Evolutionary conservation across 1,140 invertebrate genomes (phyloP).

Genomic region (Aphelenchoides fujianensis): DNA sequence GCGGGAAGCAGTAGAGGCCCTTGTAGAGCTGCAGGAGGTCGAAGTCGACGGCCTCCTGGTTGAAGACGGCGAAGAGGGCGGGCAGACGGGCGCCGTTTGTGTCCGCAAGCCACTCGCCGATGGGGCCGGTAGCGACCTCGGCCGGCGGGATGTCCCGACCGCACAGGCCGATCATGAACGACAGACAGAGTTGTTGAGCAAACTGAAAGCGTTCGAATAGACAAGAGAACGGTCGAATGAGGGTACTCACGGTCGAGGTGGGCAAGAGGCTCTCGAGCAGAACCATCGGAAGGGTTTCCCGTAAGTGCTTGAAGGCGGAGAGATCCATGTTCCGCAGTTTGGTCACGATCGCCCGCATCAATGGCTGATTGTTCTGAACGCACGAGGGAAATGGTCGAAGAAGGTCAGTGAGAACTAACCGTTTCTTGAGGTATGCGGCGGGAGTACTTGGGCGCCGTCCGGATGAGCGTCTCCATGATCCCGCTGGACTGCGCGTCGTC

Average conservation of each 20-base stretch:
- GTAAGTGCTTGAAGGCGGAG: constrained; percentile 5
- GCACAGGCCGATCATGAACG: constrained; percentile 13
- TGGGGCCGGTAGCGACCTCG: constrained; percentile 3
- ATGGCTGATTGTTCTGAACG: constrained; percentile 23
- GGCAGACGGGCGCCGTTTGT: neutral
- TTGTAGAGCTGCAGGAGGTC: constrained; percentile 7
- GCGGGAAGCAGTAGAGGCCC: constrained; percentile 3
- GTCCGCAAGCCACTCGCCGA: constrained; percentile 12
- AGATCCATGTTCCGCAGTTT: constrained; percentile 21
- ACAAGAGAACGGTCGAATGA: no score
- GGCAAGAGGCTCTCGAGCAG: constrained; percentile 16
- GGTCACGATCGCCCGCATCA: constrained; percentile 17
- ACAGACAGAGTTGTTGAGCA: constrained; percentile 19
- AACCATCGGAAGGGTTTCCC: constrained; percentile 11
- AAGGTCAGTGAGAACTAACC: no score
- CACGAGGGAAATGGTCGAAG: no score
- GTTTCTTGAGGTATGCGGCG: constrained; percentile 38
- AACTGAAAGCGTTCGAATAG: no score
- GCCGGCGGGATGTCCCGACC: neutral
- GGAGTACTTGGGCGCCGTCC: constrained; percentile 29
- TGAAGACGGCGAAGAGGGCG: constrained; percentile 14
- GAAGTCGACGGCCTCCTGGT: constrained; percentile 15
- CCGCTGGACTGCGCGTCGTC: constrained; percentile 16
- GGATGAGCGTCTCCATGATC: constrained; percentile 14
- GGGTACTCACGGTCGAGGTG: constrained; percentile 7